A percentile compares a stretch with the other conserved stretches of the same genome.
These are phyloP conservation scores for Carcharodon carcharias DNA, from an alignment of 2,797 vertebrate genomes.

Conservation along the genomic window DNA sequence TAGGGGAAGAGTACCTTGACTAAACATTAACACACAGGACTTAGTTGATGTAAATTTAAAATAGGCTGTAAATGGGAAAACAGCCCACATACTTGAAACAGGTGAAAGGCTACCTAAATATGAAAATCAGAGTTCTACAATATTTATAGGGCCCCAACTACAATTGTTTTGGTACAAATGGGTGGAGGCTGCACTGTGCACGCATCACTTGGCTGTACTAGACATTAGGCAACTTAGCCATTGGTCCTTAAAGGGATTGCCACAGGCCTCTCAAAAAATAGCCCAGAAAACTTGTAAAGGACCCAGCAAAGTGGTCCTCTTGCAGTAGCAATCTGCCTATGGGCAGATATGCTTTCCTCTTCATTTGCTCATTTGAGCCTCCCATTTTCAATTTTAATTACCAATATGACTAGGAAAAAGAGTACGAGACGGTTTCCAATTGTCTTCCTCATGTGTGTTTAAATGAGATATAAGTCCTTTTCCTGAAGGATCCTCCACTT, in stretches of 20 bases:
- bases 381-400: neutral
- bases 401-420: too few species aligned
- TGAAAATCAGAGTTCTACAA: neutral
- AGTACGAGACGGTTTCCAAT: too few species aligned
- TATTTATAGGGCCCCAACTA: neutral
- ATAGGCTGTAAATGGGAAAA: neutral
- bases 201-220: neutral
- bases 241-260: neutral
- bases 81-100: neutral
- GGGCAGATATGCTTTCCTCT: neutral
- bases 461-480: too few species aligned
- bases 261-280: neutral
- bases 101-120: neutral
- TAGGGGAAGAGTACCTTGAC: neutral
- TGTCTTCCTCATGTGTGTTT: too few species aligned
- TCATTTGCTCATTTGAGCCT: neutral
- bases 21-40: neutral
- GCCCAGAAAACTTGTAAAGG: neutral
- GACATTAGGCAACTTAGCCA: neutral
- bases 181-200: neutral
- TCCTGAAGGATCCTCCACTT: too few species aligned
- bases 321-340: too few species aligned
- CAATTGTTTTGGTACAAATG: neutral
- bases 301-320: neutral
- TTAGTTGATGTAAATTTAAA: neutral